Conservation (phyloP, 1,140 invertebrate species). For the Bombyx mandarina region DNA sequence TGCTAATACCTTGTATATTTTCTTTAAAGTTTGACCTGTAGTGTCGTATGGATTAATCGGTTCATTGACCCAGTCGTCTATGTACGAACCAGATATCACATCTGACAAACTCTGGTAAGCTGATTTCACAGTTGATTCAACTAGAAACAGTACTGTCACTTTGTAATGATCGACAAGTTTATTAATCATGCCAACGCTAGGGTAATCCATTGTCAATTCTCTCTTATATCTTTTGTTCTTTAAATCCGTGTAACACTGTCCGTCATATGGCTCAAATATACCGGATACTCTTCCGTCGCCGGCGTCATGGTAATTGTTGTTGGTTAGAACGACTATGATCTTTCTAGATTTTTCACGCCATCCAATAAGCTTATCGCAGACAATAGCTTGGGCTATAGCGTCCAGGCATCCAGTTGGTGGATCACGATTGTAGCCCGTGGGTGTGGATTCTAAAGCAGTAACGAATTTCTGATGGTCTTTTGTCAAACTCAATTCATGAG, state of each 20-base stretch:
- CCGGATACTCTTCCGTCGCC: conserved; percentile 84
- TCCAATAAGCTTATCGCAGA: conserved; percentile 75
- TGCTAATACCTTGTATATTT: conserved; percentile 78
- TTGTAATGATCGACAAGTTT: conserved; percentile 80
- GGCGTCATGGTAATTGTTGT: conserved; percentile 75
- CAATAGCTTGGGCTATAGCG: conserved; percentile 83
- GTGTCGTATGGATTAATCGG: conserved; percentile 72
- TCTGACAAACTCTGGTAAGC: conserved; percentile 78
- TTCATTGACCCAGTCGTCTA: conserved; percentile 4
- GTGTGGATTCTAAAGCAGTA: conserved; percentile 66
- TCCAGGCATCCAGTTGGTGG: conserved; percentile 84
- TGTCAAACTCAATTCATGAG: conserved; percentile 86
- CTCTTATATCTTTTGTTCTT: conserved; percentile 76
- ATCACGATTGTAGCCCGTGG: conserved; percentile 70
- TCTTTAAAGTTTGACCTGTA: conserved; percentile 79
- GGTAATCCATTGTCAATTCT: conserved; percentile 77
- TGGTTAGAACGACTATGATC: conserved; percentile 75
- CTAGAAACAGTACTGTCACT: conserved; percentile 90
- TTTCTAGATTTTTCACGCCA: conserved; percentile 75
- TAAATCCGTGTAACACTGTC: conserved; percentile 78
- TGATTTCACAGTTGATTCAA: conserved; percentile 75
- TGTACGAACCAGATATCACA: conserved; percentile 69
- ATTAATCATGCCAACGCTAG: conserved; percentile 76
- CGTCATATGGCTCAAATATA: conserved; percentile 89
- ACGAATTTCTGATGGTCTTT: conserved; percentile 78